Percentiles rank a stretch among this genome's conserved stretches.
Conservation (phyloP, 2,113 vertebrate species). For the Gallinago media region DNA sequence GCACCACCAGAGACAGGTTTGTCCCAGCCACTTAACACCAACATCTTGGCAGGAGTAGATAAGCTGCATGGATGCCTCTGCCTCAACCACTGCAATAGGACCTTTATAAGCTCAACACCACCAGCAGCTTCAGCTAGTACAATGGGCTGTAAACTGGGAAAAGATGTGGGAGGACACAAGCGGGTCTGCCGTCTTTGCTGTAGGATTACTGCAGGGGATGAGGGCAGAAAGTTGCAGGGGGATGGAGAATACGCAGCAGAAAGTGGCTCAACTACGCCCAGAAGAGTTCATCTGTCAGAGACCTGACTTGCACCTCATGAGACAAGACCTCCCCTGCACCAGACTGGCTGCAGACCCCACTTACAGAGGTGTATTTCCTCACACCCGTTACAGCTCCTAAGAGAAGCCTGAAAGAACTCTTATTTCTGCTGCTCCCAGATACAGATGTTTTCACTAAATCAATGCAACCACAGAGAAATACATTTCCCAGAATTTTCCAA, state of each 20-base stretch:
- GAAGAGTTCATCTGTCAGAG: neutral
- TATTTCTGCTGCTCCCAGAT: neutral
- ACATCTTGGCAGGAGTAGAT: neutral
- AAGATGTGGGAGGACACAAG: neutral
- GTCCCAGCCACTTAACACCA: neutral
- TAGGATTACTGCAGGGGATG: neutral
- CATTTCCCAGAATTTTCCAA: neutral
- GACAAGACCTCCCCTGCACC: neutral
- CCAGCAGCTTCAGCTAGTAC: neutral
- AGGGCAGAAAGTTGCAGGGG: neutral
- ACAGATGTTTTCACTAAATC: conserved; percentile 29
- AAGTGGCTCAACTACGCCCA: neutral
- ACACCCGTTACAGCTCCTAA: neutral
- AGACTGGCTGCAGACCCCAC: neutral
- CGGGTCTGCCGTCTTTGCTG: neutral
- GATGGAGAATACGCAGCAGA: neutral
- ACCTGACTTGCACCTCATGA: fast-evolving
- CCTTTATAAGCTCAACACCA: neutral
- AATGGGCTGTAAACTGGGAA: neutral
- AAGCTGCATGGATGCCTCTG: neutral
- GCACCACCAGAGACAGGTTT: neutral
- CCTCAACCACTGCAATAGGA: neutral
- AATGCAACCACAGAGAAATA: neutral
- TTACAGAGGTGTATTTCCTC: neutral
- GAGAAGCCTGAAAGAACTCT: neutral